These are phyloP conservation scores for Drosophila mojavensis DNA, from an alignment of 1,140 invertebrate genomes.

Conservation along the genomic window DNA sequence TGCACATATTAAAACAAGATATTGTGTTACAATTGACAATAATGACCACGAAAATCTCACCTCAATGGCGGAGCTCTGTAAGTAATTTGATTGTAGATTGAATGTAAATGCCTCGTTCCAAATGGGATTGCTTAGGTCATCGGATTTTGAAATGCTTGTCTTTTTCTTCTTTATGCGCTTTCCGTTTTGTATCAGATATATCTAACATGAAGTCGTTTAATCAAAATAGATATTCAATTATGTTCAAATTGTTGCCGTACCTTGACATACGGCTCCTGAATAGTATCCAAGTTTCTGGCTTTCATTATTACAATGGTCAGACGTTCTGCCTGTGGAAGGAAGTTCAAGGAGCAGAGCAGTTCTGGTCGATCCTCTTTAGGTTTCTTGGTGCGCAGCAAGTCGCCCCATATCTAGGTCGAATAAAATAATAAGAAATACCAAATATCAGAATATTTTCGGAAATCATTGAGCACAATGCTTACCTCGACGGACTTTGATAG, in stretches of 20 bases:
- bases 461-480: background rate
- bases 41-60: constrained; percentile 83
- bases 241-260: constrained; percentile 65
- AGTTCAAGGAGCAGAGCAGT: constrained; percentile 92
- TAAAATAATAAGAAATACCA: background rate
- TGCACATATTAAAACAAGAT: constrained; percentile 69
- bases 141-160: constrained; percentile 94
- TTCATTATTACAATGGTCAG: constrained; percentile 93
- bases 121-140: constrained; percentile 94
- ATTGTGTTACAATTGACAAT: constrained; percentile 27
- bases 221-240: background rate
- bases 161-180: constrained; percentile 95
- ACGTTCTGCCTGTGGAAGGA: constrained; percentile 93
- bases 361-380: constrained; percentile 92
- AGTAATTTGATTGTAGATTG: constrained; percentile 89
- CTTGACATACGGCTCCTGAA: constrained; percentile 95
- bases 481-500: constrained; percentile 90
- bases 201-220: constrained; percentile 33
- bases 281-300: constrained; percentile 89
- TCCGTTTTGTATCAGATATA: constrained; percentile 93
- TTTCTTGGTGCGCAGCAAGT: constrained; percentile 90
- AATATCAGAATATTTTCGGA: too few species aligned
- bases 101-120: constrained; percentile 98
- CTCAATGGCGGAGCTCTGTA: constrained; percentile 90
- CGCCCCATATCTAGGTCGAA: constrained; percentile 87